Evolutionary conservation across 1,140 invertebrate species (phyloP).

Genomic region (Grapholita molesta): DNA sequence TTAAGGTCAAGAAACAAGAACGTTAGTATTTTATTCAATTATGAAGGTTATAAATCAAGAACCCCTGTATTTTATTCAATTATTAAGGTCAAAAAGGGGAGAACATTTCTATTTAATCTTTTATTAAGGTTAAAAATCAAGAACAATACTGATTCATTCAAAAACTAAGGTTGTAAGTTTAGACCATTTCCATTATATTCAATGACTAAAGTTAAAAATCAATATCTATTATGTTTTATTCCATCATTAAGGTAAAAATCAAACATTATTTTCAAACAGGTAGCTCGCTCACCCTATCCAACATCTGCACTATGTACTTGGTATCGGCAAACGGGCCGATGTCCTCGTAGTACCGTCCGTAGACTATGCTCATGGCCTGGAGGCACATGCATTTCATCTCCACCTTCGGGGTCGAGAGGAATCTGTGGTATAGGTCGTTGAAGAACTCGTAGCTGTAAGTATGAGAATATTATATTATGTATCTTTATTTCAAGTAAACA

Average conservation of each 20-base stretch:
- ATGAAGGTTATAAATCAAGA: too few species aligned
- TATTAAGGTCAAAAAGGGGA: too few species aligned
- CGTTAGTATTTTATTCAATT: too few species aligned
- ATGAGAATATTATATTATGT: constrained; percentile 25
- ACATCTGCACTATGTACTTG: constrained; percentile 96
- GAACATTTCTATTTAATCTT: too few species aligned
- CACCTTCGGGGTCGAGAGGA: constrained; percentile 90
- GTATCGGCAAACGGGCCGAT: constrained; percentile 99
- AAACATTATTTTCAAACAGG: constrained; percentile 20
- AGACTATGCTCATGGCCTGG: constrained; percentile 98
- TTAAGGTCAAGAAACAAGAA: too few species aligned
- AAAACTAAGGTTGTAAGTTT: too few species aligned
- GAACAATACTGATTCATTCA: too few species aligned
- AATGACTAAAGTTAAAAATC: not conserved
- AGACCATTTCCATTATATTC: too few species aligned
- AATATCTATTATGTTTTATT: not conserved
- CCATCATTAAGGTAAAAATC: not conserved
- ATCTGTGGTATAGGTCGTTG: constrained; percentile 98
- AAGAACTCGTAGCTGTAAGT: constrained; percentile 96
- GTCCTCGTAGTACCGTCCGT: constrained; percentile 96
- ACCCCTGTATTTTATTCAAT: too few species aligned
- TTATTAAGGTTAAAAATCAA: too few species aligned
- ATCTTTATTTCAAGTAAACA: too few species aligned
- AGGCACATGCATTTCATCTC: constrained; percentile 97
- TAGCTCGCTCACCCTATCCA: constrained; percentile 88